Evolutionary conservation across 2,113 vertebrate genomes (phyloP).

Genomic region (Paramisgurnus dabryanus): DNA sequence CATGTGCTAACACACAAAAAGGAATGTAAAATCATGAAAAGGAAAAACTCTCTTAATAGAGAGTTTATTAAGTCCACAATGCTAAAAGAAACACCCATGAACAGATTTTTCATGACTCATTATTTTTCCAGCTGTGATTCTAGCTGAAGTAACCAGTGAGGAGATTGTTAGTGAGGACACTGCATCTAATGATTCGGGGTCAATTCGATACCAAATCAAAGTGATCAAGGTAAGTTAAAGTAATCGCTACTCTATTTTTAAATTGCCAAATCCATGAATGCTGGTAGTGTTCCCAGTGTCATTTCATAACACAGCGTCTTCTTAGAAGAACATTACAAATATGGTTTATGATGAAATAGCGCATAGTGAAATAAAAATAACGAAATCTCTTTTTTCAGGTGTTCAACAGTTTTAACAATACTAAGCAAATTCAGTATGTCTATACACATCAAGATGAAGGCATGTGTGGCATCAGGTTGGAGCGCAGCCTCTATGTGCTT

Average conservation of each 20-base stretch:
- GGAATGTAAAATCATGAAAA: no score
- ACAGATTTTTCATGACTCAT: background rate
- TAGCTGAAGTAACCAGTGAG: conserved; percentile 86
- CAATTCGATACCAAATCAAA: conserved; percentile 94
- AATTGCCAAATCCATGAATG: background rate
- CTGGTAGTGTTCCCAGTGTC: no score
- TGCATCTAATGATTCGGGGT: conserved; percentile 81
- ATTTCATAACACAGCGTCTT: no score
- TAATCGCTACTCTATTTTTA: background rate
- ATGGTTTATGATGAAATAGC: no score
- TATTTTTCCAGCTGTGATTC: conserved; percentile 72
- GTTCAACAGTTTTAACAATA: conserved; percentile 92
- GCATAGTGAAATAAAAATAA: background rate
- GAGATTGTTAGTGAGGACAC: conserved; percentile 85
- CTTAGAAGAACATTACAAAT: no score
- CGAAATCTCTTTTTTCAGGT: conserved; percentile 72
- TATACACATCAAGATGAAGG: conserved; percentile 86
- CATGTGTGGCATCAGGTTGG: conserved; percentile 88
- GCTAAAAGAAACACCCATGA: no score
- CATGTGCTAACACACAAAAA: no score
- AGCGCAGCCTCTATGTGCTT: conserved; percentile 89
- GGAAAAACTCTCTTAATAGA: no score
- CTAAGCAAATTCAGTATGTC: conserved; percentile 87
- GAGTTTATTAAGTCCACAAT: no score
- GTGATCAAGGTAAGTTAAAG: conserved; percentile 88